A percentile compares a stretch with the other conserved stretches of the same genome.
phyloP scores from a whole-genome alignment of 1,140 invertebrate genomes.

The Bombus superbus region DNA sequence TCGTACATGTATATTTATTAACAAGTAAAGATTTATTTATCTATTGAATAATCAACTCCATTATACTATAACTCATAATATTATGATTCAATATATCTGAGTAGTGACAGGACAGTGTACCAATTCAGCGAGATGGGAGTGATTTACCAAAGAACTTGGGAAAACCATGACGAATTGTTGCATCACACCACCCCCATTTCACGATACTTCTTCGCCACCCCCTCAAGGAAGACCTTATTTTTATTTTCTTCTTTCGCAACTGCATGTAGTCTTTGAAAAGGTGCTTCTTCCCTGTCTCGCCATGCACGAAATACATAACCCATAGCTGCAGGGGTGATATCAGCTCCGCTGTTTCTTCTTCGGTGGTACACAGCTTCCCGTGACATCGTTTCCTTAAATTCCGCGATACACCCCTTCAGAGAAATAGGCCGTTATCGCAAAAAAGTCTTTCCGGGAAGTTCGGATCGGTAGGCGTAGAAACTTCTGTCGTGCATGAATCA shows the following conservation, averaged over 20 bases:
- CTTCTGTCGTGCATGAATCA: slow-evolving; percentile 4
- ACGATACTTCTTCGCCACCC: slow-evolving; percentile 37
- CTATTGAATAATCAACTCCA: no score
- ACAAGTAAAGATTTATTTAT: no score
- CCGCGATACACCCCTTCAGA: slow-evolving; percentile 32
- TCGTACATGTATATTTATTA: no score
- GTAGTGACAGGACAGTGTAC: neutral
- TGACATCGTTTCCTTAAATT: slow-evolving; percentile 68
- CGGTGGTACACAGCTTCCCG: slow-evolving; percentile 36
- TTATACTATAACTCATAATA: no score
- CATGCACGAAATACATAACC: slow-evolving; percentile 66
- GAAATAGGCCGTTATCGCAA: slow-evolving; percentile 42
- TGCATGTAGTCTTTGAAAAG: slow-evolving; percentile 61
- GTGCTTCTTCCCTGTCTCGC: slow-evolving; percentile 11
- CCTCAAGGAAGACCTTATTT: slow-evolving; percentile 57
- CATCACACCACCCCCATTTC: slow-evolving; percentile 15
- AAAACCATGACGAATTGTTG: slow-evolving; percentile 34
- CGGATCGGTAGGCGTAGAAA: slow-evolving; percentile 17
- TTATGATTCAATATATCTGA: neutral
- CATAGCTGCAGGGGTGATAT: slow-evolving; percentile 70
- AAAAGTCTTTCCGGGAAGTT: slow-evolving; percentile 13
- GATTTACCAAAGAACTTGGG: neutral
- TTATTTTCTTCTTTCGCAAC: slow-evolving; percentile 59
- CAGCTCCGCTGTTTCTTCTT: slow-evolving; percentile 43
- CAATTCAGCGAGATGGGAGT: neutral